phyloP scores from a whole-genome alignment of 2,797 vertebrate genomes.

The Semotilus atromaculatus region DNA sequence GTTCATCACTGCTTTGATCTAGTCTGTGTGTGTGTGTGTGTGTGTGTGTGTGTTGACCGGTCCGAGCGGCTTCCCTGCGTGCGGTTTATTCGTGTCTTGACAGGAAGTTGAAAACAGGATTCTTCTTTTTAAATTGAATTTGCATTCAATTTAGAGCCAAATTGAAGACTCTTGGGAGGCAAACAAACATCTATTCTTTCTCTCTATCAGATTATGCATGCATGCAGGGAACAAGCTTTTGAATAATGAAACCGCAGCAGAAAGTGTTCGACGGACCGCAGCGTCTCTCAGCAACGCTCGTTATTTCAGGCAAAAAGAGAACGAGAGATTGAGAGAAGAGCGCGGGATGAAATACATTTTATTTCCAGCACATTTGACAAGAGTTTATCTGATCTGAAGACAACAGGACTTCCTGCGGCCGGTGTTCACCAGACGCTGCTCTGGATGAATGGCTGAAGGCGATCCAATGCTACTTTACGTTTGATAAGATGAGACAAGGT shows the following conservation, averaged over 20 bases:
- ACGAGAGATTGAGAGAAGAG: not conserved
- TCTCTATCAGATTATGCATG: conserved; percentile 12
- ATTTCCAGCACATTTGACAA: conserved; percentile 27
- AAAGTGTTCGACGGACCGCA: not conserved
- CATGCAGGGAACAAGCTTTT: not conserved
- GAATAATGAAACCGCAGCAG: conserved; percentile 5
- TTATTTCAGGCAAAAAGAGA: conserved; percentile 6
- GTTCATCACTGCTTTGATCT: not conserved
- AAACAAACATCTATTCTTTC: not conserved
- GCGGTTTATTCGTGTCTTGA: not conserved
- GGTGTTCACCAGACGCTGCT: conserved; percentile 5
- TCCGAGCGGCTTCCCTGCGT: not conserved
- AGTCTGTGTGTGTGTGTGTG: not conserved
- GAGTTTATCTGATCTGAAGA: conserved; percentile 40
- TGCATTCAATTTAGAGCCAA: not conserved
- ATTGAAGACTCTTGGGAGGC: not conserved
- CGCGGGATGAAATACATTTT: not conserved
- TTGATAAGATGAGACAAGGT: conserved; percentile 62
- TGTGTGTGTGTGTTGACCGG: not conserved
- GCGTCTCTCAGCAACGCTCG: not conserved
- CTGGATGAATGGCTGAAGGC: conserved; percentile 35
- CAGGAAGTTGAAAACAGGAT: conserved; percentile 19
- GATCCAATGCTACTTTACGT: conserved; percentile 49
- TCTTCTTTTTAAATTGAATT: conserved; percentile 9
- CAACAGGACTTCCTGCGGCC: conserved; percentile 32